These are phyloP conservation scores for Cuculus canorus DNA, from an alignment of 2,797 vertebrate genomes.

Conservation along the genomic window DNA sequence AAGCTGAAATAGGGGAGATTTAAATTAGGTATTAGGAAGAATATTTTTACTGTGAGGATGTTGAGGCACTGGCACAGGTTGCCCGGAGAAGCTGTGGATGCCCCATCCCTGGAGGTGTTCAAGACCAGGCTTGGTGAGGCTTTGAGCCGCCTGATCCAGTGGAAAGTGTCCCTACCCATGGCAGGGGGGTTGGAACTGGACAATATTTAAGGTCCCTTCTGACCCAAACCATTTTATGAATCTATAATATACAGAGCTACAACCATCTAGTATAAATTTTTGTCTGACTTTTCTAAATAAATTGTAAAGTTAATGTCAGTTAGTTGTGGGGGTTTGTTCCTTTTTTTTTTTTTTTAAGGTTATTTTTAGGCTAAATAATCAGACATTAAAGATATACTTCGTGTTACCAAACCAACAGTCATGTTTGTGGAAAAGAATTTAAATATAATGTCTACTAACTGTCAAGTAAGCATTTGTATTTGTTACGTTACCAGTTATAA, in stretches of 20 bases:
- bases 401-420: neutral
- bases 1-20: no score
- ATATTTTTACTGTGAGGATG: no score
- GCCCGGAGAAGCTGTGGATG: no score
- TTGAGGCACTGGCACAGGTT: no score
- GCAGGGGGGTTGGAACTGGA: no score
- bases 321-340: rapidly evolving
- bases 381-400: neutral
- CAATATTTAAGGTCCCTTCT: no score
- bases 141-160: no score
- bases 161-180: no score
- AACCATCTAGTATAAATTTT: neutral
- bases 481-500: neutral
- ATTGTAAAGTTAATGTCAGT: neutral
- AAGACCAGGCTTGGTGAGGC: no score
- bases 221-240: no score
- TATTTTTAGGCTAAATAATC: neutral
- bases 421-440: neutral
- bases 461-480: neutral
- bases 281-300: neutral
- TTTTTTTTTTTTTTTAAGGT: neutral
- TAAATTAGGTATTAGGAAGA: no score
- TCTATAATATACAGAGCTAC: neutral
- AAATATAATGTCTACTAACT: neutral
- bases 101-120: no score